phyloP scores from a whole-genome alignment of 2,113 vertebrate species.

The Syrrhaptes paradoxus region DNA sequence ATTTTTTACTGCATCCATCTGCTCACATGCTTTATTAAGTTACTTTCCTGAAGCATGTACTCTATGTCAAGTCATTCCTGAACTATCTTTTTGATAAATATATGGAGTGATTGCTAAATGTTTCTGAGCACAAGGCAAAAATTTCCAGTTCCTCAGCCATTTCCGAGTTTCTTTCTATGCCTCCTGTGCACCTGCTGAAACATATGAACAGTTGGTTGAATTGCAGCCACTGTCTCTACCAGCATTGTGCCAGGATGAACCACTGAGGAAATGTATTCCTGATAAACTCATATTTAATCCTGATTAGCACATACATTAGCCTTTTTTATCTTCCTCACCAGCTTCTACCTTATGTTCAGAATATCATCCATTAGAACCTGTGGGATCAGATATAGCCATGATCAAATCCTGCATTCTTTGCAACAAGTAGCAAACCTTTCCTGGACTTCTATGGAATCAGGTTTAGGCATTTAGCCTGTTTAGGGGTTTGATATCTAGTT shows the following conservation, averaged over 20 bases:
- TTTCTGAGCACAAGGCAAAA: background rate
- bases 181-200: background rate
- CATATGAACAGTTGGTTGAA: background rate
- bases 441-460: background rate
- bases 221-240: background rate
- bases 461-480: background rate
- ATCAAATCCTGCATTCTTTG: background rate
- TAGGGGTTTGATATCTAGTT: slow-evolving; percentile 13
- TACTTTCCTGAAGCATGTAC: background rate
- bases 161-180: background rate
- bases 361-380: background rate
- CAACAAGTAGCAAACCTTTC: background rate
- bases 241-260: background rate
- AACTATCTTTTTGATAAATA: background rate
- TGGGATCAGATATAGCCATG: background rate
- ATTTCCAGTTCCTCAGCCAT: background rate
- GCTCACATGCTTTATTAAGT: background rate
- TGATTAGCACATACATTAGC: background rate
- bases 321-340: background rate
- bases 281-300: background rate
- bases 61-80: background rate
- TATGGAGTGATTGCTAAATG: fast-evolving
- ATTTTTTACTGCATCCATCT: background rate
- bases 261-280: background rate
- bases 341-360: background rate